A percentile compares a stretch with the other conserved stretches of the same genome.
These are phyloP conservation scores for Steinernema carpocapsae DNA, from an alignment of 2,888 invertebrate species.

Conservation along the genomic window DNA sequence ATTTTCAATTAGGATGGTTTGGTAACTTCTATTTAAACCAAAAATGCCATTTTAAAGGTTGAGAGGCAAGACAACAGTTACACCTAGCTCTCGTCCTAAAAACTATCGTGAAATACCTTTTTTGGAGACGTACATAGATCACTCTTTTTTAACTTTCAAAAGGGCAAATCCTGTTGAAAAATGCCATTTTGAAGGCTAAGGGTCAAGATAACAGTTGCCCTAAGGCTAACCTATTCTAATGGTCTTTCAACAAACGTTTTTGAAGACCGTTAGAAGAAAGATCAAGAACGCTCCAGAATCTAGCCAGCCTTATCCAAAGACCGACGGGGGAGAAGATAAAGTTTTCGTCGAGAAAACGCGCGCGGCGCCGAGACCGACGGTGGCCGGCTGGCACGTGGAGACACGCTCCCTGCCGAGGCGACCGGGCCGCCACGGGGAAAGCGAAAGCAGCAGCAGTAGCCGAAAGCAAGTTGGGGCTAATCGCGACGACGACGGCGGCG, in stretches of 20 bases:
- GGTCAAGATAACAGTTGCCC: neutral
- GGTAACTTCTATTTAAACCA: too few species aligned
- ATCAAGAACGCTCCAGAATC: too few species aligned
- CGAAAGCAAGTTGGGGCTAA: too few species aligned
- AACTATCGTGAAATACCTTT: too few species aligned
- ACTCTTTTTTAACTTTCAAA: too few species aligned
- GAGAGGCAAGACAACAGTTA: neutral
- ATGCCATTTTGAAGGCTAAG: neutral
- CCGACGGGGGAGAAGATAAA: neutral
- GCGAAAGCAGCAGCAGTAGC: neutral
- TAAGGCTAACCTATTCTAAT: neutral
- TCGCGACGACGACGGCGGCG: too few species aligned
- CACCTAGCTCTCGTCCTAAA: too few species aligned
- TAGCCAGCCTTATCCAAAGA: neutral
- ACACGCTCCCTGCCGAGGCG: constrained; percentile 13
- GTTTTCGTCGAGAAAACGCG: constrained; percentile 24
- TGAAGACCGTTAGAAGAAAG: too few species aligned
- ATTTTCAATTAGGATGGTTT: too few species aligned
- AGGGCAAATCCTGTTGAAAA: neutral
- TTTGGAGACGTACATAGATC: too few species aligned
- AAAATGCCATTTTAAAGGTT: neutral
- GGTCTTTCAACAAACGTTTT: neutral
- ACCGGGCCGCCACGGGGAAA: constrained; percentile 6
- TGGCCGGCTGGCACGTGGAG: constrained; percentile 27
- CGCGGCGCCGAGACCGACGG: constrained; percentile 20